Evolutionary conservation across 2,888 invertebrate species (phyloP).

Genomic region (Rosalia funebris): DNA sequence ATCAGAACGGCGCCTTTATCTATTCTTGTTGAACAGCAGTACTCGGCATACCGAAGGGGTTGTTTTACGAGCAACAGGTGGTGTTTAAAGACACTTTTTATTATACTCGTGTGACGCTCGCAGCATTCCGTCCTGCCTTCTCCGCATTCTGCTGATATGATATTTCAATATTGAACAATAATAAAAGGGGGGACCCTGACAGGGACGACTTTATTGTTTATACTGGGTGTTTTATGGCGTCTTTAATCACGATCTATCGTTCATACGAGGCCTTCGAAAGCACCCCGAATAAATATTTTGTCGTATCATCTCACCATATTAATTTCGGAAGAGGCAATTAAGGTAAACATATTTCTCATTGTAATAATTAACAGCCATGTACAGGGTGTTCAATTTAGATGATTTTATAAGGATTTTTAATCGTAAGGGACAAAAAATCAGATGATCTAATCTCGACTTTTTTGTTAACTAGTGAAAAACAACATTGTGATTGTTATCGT

Average conservation of each 20-base stretch:
- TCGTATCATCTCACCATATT: too few relatives aligned
- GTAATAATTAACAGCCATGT: too few relatives aligned
- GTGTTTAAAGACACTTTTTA: constrained; percentile 27
- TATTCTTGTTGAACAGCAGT: constrained; percentile 15
- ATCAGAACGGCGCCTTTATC: constrained; percentile 19
- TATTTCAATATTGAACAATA: constrained; percentile 24
- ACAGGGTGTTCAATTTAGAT: too few relatives aligned
- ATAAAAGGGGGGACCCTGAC: constrained; percentile 10
- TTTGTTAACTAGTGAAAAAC: too few relatives aligned
- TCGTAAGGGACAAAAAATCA: too few relatives aligned
- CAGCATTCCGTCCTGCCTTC: constrained; percentile 3
- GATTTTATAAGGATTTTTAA: too few relatives aligned
- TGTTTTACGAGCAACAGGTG: constrained; percentile 28
- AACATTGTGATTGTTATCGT: too few relatives aligned
- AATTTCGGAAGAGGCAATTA: too few relatives aligned
- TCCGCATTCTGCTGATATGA: constrained; percentile 13
- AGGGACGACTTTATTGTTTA: constrained; percentile 24
- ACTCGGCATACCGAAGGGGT: constrained; percentile 16
- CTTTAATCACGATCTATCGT: constrained; percentile 9
- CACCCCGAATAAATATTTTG: too few relatives aligned
- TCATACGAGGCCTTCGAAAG: too few relatives aligned
- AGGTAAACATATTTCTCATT: too few relatives aligned
- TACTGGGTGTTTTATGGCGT: constrained; percentile 10
- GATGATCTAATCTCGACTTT: too few relatives aligned
- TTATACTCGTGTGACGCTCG: constrained; percentile 20